Percentiles rank a stretch among this genome's conserved stretches.
Conservation (phyloP, 2,113 vertebrate genomes). For the Rhinoderma darwinii region DNA sequence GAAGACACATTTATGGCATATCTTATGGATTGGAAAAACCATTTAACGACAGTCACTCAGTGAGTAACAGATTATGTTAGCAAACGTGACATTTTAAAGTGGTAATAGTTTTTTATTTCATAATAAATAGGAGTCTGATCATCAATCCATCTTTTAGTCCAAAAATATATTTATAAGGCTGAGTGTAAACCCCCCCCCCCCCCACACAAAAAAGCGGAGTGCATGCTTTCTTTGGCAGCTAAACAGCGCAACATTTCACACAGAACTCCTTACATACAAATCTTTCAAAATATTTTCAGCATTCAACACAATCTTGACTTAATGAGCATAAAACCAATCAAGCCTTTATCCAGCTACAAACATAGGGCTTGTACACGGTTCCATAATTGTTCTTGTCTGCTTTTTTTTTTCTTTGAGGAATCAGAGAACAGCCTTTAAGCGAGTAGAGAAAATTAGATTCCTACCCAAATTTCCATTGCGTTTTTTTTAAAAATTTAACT, state of each 20-base stretch:
- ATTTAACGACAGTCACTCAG: too few species aligned
- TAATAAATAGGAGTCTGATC: too few species aligned
- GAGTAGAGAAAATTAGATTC: conserved; percentile 33
- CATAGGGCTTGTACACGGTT: conserved; percentile 29
- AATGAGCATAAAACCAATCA: conserved; percentile 40
- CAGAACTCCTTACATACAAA: not conserved
- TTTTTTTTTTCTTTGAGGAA: conserved; percentile 12
- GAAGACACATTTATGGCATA: too few species aligned
- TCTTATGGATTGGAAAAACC: too few species aligned
- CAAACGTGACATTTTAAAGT: too few species aligned
- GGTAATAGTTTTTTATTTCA: too few species aligned
- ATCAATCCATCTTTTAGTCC: not conserved
- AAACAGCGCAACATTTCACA: not conserved
- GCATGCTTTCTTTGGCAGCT: not conserved
- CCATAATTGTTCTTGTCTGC: not conserved
- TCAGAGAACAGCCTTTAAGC: conserved; percentile 4
- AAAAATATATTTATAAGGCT: not conserved
- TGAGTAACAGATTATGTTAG: too few species aligned
- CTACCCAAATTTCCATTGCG: conserved; percentile 47
- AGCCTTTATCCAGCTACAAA: conserved; percentile 17
- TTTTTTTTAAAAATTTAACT: conserved; percentile 40
- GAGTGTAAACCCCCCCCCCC: too few species aligned
- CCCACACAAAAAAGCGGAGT: not conserved
- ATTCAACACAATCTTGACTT: conserved; percentile 37
- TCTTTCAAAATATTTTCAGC: conserved; percentile 48